Evolutionary conservation across 2,113 vertebrate genomes (phyloP).

Genomic region (Symphodus melops): DNA sequence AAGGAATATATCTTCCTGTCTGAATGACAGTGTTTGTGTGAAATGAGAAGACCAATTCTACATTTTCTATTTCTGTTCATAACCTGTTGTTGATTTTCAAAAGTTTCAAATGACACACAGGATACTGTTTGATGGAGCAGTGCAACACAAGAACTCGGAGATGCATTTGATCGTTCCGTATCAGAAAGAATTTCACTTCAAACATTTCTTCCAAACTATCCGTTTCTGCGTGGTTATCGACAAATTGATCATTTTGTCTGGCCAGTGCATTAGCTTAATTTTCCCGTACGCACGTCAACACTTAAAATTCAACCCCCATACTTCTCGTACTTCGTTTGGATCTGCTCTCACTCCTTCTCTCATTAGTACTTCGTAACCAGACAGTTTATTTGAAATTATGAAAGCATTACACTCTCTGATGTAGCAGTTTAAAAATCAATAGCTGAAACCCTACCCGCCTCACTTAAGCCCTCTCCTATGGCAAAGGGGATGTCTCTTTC

Average conservation of each 20-base stretch:
- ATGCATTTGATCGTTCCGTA: too few species aligned
- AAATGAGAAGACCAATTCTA: conserved; percentile 6
- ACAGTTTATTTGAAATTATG: conserved; percentile 89
- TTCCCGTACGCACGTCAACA: conserved; percentile 54
- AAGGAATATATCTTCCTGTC: conserved; percentile 31
- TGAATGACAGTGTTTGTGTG: conserved; percentile 3
- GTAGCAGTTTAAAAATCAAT: conserved; percentile 89
- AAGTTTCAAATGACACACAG: not conserved
- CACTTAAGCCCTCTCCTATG: conserved; percentile 83
- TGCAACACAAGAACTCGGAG: not conserved
- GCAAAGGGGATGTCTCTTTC: conserved; percentile 83
- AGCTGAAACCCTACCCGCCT: conserved; percentile 84
- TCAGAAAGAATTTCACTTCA: not conserved
- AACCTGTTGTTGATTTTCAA: conserved; percentile 3
- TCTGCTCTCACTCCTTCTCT: conserved; percentile 75
- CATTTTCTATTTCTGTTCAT: conserved; percentile 11
- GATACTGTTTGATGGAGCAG: not conserved
- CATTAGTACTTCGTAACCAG: conserved; percentile 85
- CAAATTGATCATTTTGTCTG: conserved; percentile 42
- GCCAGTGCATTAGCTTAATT: conserved; percentile 57
- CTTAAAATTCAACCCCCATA: conserved; percentile 69
- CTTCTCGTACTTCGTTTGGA: conserved; percentile 54
- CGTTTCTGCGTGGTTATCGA: conserved; percentile 35
- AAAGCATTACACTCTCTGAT: conserved; percentile 88
- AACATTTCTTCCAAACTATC: conserved; percentile 11